Conservation (phyloP, 2,113 vertebrate genomes). For the Labeo catla region DNA sequence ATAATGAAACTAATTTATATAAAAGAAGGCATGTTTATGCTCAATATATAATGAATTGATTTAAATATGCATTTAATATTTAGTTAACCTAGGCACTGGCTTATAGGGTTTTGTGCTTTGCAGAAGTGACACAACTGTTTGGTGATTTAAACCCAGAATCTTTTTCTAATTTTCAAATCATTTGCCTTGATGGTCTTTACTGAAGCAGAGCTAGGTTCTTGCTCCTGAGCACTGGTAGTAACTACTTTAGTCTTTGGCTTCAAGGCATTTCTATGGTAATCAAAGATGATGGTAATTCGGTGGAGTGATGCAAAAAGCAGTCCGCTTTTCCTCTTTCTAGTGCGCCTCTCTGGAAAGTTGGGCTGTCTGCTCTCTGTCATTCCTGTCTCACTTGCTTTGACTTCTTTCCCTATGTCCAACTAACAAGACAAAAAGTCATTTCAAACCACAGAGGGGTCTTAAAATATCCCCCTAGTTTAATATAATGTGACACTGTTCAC, state of each 20-base stretch:
- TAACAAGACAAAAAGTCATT: conserved; percentile 41
- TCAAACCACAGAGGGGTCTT: conserved; percentile 46
- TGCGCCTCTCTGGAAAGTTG: conserved; percentile 21
- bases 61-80: neutral
- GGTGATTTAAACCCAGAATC: neutral
- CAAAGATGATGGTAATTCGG: conserved; percentile 31
- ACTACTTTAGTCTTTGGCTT: neutral
- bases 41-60: neutral
- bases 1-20: neutral
- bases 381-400: conserved; percentile 10
- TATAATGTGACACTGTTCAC: conserved; percentile 35
- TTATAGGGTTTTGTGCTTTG: neutral
- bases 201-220: neutral
- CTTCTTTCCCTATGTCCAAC: neutral
- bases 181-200: neutral
- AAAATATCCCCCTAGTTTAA: conserved; percentile 46
- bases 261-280: conserved; percentile 29
- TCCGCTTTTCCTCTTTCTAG: neutral
- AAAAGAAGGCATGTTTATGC: neutral
- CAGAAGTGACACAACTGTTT: neutral
- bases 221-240: neutral
- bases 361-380: conserved; percentile 28
- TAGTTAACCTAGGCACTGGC: neutral
- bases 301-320: conserved; percentile 31
- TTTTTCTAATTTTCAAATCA: neutral